Base-by-base conservation (phyloP, 2,888 invertebrate species). In the Phengaris alcon region DNA sequence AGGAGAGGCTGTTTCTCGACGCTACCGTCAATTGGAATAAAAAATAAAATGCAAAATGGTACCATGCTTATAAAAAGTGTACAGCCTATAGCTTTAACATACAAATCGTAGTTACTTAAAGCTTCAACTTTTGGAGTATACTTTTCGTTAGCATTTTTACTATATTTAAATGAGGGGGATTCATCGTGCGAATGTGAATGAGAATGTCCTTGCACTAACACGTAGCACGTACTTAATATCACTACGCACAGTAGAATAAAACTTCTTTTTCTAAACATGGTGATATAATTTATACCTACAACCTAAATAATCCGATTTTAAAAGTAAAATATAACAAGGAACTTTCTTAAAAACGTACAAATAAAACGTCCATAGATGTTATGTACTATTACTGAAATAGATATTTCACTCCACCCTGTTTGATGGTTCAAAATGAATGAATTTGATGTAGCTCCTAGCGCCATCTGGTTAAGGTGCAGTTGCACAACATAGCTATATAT, bases 11-110 rank as follows among this genome's bases (percentile, higher is more conserved):
- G 95, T 87, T 97, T 97, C 83, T 97, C 96, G 75, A 96, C 95
- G 51, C 96, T 96, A 79, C 97, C 97, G 84, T 99, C 97, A 75
- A 99, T 93, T 0, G 99, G 99, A 82, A 99, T 98, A 78, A 98
- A 95, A 84, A 98, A 97, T 7, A 99, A 94, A 79, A 99, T 96
- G 69, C 99, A 93, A 86, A 98, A 98, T 0, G 99, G 99, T 6
- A 98, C 98, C 75, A 97, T 96, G 87, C 99, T 99, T 84, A 99
- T 99, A 76, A 99, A 94, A 9, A 99, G 87, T 0, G 99, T 99
- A 2, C 99, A 97, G 48, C 96, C 95, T 84, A 99, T 94, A 0
- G 99, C 98, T 88, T 97, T 95, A 48, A 96, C 81, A 96, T 98
- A 98, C 82, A 95, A 86, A 82, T 93, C 90, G 80, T 87, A 89